Percentiles rank a stretch among this genome's conserved stretches.
phyloP scores from a whole-genome alignment of 1,140 invertebrate species.

The Pseudomyrmex sp. region DNA sequence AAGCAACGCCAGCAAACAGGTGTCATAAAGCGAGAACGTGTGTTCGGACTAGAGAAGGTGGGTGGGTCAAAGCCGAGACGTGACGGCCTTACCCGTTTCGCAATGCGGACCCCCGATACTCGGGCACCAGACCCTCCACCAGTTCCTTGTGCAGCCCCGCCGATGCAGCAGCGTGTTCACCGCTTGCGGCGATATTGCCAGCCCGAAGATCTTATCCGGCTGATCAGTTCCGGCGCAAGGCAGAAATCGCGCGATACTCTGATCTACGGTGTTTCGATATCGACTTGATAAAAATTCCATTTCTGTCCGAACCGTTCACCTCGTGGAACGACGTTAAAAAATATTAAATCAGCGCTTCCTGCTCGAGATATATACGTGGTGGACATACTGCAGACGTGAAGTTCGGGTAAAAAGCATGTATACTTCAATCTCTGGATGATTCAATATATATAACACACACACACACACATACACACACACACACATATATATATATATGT shows the following conservation, averaged over 20 bases:
- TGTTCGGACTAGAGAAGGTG: constrained; percentile 55
- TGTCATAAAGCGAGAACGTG: constrained; percentile 75
- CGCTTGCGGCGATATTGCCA: constrained; percentile 53
- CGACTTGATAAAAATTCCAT: constrained; percentile 59
- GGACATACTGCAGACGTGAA: not conserved
- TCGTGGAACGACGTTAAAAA: constrained; percentile 42
- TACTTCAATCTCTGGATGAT: not conserved
- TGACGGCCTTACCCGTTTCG: constrained; percentile 60
- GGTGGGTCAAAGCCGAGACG: constrained; percentile 66
- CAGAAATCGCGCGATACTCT: constrained; percentile 28
- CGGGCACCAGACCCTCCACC: not conserved
- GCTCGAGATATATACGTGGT: not conserved
- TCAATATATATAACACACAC: too few relatives aligned
- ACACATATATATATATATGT: too few relatives aligned
- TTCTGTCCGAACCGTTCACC: constrained; percentile 42
- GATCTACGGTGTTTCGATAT: constrained; percentile 50
- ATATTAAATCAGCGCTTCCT: constrained; percentile 35
- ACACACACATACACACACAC: too few relatives aligned
- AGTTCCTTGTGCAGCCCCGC: constrained; percentile 29
- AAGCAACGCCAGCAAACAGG: constrained; percentile 71
- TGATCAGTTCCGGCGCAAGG: constrained; percentile 21
- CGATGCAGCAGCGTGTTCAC: constrained; percentile 26
- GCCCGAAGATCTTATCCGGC: constrained; percentile 50
- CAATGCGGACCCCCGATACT: constrained; percentile 9
- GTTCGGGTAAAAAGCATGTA: not conserved